These are phyloP conservation scores for Athetis lepigone DNA, from an alignment of 2,888 invertebrate genomes.

Conservation along the genomic window DNA sequence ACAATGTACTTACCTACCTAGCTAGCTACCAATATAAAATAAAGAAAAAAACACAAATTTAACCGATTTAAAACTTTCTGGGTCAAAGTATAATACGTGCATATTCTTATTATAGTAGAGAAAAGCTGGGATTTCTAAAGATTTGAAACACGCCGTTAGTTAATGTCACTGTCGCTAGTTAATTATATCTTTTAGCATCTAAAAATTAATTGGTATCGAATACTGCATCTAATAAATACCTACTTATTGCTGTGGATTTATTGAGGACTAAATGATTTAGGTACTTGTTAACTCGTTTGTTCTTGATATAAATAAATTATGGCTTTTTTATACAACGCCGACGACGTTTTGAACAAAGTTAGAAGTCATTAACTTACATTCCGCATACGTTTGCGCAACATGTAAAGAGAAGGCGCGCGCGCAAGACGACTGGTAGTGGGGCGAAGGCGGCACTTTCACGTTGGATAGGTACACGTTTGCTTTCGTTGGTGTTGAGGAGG, in stretches of 20 bases:
- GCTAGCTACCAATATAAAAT: too few relatives aligned
- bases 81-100: too few relatives aligned
- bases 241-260: too few relatives aligned
- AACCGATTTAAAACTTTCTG: background rate
- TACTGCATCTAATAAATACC: too few relatives aligned
- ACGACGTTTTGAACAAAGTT: conserved; percentile 52
- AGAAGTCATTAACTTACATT: conserved; percentile 74
- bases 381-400: conserved; percentile 86
- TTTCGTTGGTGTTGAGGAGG: conserved; percentile 84
- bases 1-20: too few relatives aligned
- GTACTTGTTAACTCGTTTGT: too few relatives aligned
- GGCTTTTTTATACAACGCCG: conserved; percentile 22
- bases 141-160: too few relatives aligned
- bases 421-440: conserved; percentile 63
- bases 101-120: background rate
- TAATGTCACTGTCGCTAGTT: too few relatives aligned
- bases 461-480: conserved; percentile 85
- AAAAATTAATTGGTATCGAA: too few relatives aligned
- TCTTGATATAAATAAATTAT: background rate
- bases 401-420: conserved; percentile 82
- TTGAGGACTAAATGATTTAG: too few relatives aligned
- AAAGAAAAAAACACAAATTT: background rate
- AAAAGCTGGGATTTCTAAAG: too few relatives aligned
- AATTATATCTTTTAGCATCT: background rate
- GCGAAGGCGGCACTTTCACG: conserved; percentile 83